Conservation (phyloP, 1,140 invertebrate species). For the Drosophila gunungcola region DNA sequence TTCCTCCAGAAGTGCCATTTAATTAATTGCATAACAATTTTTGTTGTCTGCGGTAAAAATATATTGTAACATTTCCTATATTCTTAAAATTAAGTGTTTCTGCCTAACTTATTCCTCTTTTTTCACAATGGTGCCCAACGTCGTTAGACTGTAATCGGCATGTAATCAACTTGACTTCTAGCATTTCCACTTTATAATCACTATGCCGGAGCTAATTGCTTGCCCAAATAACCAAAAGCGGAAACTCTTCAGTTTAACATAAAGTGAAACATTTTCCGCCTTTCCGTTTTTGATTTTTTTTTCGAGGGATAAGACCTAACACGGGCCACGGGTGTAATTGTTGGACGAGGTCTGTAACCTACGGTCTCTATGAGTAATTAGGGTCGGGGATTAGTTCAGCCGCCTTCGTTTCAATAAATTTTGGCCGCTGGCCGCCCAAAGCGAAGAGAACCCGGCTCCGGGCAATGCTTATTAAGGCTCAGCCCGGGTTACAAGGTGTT, state of each 20-base stretch:
- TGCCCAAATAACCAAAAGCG: constrained; percentile 45
- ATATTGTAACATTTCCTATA: too few relatives aligned
- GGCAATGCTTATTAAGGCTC: constrained; percentile 40
- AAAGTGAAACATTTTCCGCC: constrained; percentile 74
- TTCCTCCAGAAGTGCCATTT: too few relatives aligned
- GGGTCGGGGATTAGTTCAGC: constrained; percentile 75
- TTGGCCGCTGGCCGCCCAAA: constrained; percentile 35
- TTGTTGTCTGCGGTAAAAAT: too few relatives aligned
- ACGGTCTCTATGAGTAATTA: constrained; percentile 73
- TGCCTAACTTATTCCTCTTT: neutral
- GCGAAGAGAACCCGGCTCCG: constrained; percentile 26
- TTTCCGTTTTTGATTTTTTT: constrained; percentile 36
- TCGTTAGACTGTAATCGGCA: constrained; percentile 20
- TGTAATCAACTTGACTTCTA: constrained; percentile 43
- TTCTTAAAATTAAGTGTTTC: too few relatives aligned
- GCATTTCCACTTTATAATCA: constrained; percentile 47
- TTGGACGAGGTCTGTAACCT: constrained; percentile 52
- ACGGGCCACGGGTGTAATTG: constrained; percentile 63
- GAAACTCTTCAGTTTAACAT: constrained; percentile 53
- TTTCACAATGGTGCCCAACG: neutral
- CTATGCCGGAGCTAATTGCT: constrained; percentile 55
- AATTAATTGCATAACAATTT: too few relatives aligned
- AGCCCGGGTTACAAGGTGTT: constrained; percentile 47
- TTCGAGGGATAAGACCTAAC: constrained; percentile 38
- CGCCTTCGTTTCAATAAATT: constrained; percentile 72